Percentiles rank a stretch among this genome's conserved stretches.
phyloP scores from a whole-genome alignment of 2,797 vertebrate genomes.

The Anomalospiza imberbis region DNA sequence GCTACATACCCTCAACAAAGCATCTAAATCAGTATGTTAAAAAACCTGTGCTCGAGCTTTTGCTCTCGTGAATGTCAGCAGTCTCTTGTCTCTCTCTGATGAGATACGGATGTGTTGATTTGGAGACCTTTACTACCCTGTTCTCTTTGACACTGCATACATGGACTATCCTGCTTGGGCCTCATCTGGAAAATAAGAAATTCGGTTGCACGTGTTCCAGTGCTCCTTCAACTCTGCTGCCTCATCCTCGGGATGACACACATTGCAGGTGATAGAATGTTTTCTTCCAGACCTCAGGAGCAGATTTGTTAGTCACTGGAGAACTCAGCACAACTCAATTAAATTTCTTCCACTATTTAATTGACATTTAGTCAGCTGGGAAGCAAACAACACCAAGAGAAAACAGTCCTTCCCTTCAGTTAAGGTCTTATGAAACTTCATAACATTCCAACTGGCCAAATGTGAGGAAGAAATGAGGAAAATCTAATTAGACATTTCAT shows the following conservation, averaged over 20 bases:
- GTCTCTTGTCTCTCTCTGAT: background rate
- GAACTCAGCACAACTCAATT: constrained; percentile 58
- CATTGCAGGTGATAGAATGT: background rate
- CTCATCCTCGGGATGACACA: constrained; percentile 18
- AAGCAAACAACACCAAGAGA: constrained; percentile 6
- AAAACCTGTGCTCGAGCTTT: background rate
- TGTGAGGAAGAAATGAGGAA: constrained; percentile 43
- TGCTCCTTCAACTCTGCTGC: background rate
- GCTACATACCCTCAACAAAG: background rate
- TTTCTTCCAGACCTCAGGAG: constrained; percentile 38
- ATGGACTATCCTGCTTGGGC: background rate
- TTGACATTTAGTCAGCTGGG: constrained; percentile 41
- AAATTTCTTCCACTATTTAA: constrained; percentile 59
- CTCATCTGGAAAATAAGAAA: background rate
- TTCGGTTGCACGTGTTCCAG: background rate
- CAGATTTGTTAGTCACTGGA: constrained; percentile 41
- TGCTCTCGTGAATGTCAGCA: background rate
- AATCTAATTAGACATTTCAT: constrained; percentile 43
- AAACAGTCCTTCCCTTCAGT: constrained; percentile 33
- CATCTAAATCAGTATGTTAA: background rate
- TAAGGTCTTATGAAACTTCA: constrained; percentile 18
- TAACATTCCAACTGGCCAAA: constrained; percentile 18
- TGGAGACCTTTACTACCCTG: background rate
- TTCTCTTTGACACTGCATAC: background rate
- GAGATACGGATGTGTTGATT: background rate